phyloP scores from a whole-genome alignment of 1,140 invertebrate species.

The Ridgeia piscesae region DNA sequence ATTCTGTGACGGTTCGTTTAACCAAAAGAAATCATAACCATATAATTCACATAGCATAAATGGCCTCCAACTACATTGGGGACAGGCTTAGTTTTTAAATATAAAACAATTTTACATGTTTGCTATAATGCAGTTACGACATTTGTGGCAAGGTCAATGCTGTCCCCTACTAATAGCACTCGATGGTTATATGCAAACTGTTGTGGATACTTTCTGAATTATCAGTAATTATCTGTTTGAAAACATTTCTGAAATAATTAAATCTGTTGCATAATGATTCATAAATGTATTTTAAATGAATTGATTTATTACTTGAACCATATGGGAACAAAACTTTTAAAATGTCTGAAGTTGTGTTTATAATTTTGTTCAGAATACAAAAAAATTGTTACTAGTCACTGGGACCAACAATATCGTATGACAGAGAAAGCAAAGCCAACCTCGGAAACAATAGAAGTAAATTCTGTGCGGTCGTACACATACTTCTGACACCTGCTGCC shows the following conservation, averaged over 20 bases:
- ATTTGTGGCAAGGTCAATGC: not conserved
- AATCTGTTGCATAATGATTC: no score
- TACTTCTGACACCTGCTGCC: conserved; percentile 12
- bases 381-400: not conserved
- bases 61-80: not conserved
- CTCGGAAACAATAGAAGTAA: conserved; percentile 31
- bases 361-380: no score
- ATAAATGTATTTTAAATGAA: no score
- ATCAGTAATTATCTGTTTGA: no score
- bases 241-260: no score
- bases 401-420: not conserved
- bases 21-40: not conserved
- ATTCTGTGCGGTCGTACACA: conserved; percentile 18
- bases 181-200: no score
- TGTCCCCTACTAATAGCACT: not conserved
- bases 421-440: conserved; percentile 9
- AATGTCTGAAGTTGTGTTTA: no score
- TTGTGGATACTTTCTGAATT: no score
- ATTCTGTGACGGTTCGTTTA: not conserved
- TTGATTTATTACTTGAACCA: no score
- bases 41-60: not conserved
- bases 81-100: not conserved
- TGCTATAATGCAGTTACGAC: not conserved
- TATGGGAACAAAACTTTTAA: no score
- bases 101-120: no score